Evolutionary conservation across 2,113 vertebrate genomes (phyloP), one percentile per base, ranked within the genome.

Genomic region (Pogona vitticeps): DNA sequence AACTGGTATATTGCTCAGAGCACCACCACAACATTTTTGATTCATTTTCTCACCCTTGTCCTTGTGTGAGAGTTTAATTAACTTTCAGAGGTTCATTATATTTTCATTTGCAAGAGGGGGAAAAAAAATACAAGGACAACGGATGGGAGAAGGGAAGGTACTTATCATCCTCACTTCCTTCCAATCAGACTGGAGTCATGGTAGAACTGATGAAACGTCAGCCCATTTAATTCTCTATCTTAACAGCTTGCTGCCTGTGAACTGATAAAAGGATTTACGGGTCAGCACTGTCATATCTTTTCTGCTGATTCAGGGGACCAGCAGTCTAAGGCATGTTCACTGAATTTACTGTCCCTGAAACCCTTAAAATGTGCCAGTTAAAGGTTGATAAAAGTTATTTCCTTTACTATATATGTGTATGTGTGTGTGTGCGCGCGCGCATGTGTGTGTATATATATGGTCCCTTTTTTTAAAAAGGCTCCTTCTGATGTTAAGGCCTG

Each of bases 41-140:
- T 82, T 82, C 83, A 82, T 89, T 89, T 82, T 76, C 84, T 70
- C 46, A 76, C 36, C 33, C 52, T 46, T 82, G 78, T 85, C 72
- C 71, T 85, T 85, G 31, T 38, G 17, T 8, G 63, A 82, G 31
- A 59, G 63, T 82, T 84, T 80, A 88, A 88, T 84, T 85, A 89
- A 82, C 83, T 82, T 89, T 75, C 83, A 85, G 83, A 72, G 71
- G 65, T 71, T 82, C 83, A 82, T 77, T 85, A 85, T 89, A 89
- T 82, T 89, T 89, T 82, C 78, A 89, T 82, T 52, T 85, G 33
- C 18, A 18, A 61, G n/a, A n/a, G n/a, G n/a, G n/a, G n/a, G n/a
- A n/a, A 76, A 89, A 82, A 71, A 76, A 82, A 46, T 77, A 38
- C 61, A 77, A 31, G 38, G 61, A 85, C 46, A 68, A 58, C 67